Base-by-base conservation (phyloP, 1,140 invertebrate genomes). In the Globodera rostochiensis region DNA sequence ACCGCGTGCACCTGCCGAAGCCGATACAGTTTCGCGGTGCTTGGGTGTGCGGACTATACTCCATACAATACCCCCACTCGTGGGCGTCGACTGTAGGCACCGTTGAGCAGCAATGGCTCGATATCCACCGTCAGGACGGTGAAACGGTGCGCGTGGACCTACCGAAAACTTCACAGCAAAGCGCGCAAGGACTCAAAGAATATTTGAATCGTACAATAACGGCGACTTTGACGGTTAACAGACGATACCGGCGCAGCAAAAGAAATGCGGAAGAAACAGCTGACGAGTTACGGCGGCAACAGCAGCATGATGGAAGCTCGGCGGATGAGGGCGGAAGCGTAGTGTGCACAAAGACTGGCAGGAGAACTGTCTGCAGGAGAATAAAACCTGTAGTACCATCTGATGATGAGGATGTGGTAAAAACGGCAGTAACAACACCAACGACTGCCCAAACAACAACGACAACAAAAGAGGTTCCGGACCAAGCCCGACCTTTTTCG, bases 1-100 rank as follows among this genome's bases (percentile, higher is more conserved):
- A 80, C 46, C 77, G 53, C 11, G 75, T 80, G 6, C 79, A 80
- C 19, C 64, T 80, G 11, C 79, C 76, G 50, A 80, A 80, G 36
- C 6, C 64, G n/a, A 6, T 80, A 8, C 21, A 49, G n/a, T 80
- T 80, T 47, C 25, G 67, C 13, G 79, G 79, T 6, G 15, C 21
- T 36, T 80, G 79, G 79, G 45, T 53, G 4, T 77, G 71, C 4
- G 79, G 79, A 49, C 45, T 80, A 9, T 57, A 80, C 75, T 46
- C 21, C 13, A 80, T 80, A 11, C 21, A 49, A 19, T 80, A 78
- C 11, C 79, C 69, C 0, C 79, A 53, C 8, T 49, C 73, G 4
- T 80, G 75, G 75, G 50, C 79, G 4, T 45, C 74, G 9, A 78
- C 60, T 11, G 21, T 78, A 0, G 76, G 76, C 4, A 67, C 76